A percentile compares a stretch with the other conserved stretches of the same genome.
phyloP scores from a whole-genome alignment of 2,888 invertebrate species.

The Cheilosia grossa region DNA sequence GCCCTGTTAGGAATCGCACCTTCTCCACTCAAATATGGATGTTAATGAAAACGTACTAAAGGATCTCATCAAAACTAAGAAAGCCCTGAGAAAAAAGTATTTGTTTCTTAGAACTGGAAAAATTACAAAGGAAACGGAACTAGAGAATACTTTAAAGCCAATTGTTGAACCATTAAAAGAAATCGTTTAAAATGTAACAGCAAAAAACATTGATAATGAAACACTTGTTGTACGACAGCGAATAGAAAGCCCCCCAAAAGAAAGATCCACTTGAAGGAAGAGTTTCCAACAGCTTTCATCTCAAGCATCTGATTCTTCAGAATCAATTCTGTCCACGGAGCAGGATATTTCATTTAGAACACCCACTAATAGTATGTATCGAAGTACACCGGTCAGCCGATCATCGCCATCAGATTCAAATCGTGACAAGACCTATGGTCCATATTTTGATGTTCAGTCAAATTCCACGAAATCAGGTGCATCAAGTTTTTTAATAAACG shows the following conservation, averaged over 20 bases:
- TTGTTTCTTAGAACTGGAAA: constrained; percentile 13
- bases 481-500: background rate
- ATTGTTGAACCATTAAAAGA: background rate
- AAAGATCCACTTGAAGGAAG: background rate
- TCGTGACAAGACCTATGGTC: constrained; percentile 13
- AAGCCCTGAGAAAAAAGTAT: constrained; percentile 17
- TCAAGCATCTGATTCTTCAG: background rate
- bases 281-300: background rate
- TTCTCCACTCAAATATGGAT: constrained; percentile 20
- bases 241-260: too few species aligned
- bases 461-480: background rate
- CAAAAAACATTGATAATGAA: too few species aligned
- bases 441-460: constrained; percentile 5
- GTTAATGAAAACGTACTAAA: constrained; percentile 26
- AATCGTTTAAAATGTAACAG: too few species aligned
- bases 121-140: background rate
- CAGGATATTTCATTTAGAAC: constrained; percentile 5
- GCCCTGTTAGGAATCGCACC: too few species aligned
- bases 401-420: background rate
- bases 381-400: background rate
- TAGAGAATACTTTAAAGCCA: background rate
- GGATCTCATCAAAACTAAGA: constrained; percentile 38
- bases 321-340: background rate
- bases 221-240: too few species aligned
- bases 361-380: background rate